Evolutionary conservation across 2,888 invertebrate species (phyloP).

Genomic region (Eupithecia insigniata): DNA sequence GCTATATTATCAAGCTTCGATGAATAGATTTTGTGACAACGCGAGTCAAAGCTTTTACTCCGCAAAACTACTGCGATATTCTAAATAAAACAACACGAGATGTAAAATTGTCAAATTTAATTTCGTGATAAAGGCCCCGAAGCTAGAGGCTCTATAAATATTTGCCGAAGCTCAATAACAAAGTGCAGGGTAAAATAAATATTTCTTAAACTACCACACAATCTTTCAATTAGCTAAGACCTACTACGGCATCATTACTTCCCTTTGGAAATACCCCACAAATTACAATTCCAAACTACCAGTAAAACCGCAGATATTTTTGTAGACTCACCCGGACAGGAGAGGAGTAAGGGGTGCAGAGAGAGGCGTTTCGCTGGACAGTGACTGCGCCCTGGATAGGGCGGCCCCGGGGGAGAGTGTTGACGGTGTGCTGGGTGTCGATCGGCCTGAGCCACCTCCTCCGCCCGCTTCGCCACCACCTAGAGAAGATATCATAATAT

Average conservation of each 20-base stretch:
- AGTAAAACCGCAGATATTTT: background rate
- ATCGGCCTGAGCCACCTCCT: conserved; percentile 75
- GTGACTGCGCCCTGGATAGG: conserved; percentile 74
- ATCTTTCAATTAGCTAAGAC: background rate
- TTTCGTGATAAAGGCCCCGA: background rate
- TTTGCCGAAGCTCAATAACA: background rate
- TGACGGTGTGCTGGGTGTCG: conserved; percentile 84
- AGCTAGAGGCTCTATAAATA: background rate
- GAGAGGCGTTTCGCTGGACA: conserved; percentile 80
- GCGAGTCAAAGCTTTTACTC: background rate
- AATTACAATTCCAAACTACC: background rate
- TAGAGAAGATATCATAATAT: conserved; percentile 36
- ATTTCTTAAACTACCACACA: background rate
- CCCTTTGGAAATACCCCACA: background rate
- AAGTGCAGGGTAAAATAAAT: background rate
- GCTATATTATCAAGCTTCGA: background rate
- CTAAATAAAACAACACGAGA: background rate
- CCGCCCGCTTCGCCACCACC: conserved; percentile 72
- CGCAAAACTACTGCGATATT: background rate
- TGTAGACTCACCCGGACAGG: conserved; percentile 71
- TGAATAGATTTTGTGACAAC: background rate
- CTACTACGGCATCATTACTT: background rate
- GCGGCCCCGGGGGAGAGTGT: conserved; percentile 85
- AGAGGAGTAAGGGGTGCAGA: conserved; percentile 72
- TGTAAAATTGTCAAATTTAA: background rate